Conservation (phyloP, 2,797 vertebrate genomes). For the Cetoscarus ocellatus region DNA sequence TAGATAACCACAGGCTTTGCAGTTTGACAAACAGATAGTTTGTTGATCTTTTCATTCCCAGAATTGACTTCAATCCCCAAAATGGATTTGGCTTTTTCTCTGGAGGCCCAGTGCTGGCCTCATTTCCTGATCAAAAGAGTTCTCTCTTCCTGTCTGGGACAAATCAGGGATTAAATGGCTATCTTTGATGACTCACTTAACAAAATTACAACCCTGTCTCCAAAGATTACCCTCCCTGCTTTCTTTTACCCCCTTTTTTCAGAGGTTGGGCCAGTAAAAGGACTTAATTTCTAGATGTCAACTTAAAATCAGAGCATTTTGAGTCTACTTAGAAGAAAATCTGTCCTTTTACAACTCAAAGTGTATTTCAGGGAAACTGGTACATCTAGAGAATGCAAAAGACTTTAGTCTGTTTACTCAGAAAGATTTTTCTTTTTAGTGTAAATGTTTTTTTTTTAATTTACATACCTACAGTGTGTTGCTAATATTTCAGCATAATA, state of each 20-base stretch:
- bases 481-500: neutral
- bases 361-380: conserved; percentile 30
- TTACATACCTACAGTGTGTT: neutral
- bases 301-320: conserved; percentile 35
- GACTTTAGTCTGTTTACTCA: too few species aligned
- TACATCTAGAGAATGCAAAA: neutral
- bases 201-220: conserved; percentile 80
- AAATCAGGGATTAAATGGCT: conserved; percentile 83
- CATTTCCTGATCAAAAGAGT: conserved; percentile 82
- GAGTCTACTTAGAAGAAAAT: neutral
- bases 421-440: too few species aligned
- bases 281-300: conserved; percentile 54
- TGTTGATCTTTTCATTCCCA: conserved; percentile 75
- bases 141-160: conserved; percentile 71
- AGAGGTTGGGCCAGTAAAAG: conserved; percentile 39
- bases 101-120: conserved; percentile 72
- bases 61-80: conserved; percentile 76
- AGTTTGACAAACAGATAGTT: conserved; percentile 64
- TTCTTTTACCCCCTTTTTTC: conserved; percentile 17
- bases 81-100: conserved; percentile 72
- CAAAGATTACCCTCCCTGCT: conserved; percentile 61
- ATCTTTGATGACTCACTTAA: conserved; percentile 86
- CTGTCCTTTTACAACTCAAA: conserved; percentile 2
- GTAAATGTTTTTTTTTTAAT: neutral
- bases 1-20: conserved; percentile 56